Evolutionary conservation across 2,888 invertebrate species (phyloP).

Genomic region (Oxycera nigricornis): DNA sequence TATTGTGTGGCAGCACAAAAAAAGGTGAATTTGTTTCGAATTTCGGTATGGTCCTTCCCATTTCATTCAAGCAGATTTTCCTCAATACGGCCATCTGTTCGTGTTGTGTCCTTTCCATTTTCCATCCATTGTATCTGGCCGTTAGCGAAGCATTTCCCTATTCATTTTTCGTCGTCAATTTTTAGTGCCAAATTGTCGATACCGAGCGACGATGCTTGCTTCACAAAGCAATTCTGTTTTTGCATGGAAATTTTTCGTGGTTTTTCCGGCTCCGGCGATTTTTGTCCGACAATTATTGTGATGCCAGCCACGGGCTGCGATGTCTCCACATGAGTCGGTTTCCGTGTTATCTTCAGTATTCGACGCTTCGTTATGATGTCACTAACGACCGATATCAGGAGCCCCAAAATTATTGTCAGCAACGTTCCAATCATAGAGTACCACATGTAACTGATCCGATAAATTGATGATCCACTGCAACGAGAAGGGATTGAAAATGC

Average conservation of each 20-base stretch:
- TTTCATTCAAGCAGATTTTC: not conserved
- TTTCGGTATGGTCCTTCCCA: not conserved
- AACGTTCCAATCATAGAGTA: constrained; percentile 83
- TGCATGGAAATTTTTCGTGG: not conserved
- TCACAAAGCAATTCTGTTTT: not conserved
- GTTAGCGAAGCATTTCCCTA: not conserved
- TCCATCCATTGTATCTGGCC: not conserved
- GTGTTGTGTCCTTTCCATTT: not conserved
- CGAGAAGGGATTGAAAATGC: not conserved
- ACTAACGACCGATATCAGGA: constrained; percentile 72
- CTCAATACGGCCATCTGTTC: not conserved
- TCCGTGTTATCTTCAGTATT: constrained; percentile 55
- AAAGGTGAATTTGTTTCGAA: not conserved
- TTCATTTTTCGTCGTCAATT: constrained; percentile 57
- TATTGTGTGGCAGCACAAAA: not conserved
- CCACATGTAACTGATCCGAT: constrained; percentile 88
- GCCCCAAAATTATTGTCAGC: constrained; percentile 75
- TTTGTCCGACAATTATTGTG: constrained; percentile 1
- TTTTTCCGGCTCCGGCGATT: not conserved
- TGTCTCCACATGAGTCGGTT: not conserved
- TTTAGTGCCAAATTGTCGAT: constrained; percentile 58
- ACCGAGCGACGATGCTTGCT: constrained; percentile 49
- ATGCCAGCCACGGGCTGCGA: not conserved
- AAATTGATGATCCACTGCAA: constrained; percentile 65
- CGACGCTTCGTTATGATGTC: constrained; percentile 59